Base-by-base conservation (phyloP, 2,797 vertebrate species). In the Propithecus deckenii region DNA sequence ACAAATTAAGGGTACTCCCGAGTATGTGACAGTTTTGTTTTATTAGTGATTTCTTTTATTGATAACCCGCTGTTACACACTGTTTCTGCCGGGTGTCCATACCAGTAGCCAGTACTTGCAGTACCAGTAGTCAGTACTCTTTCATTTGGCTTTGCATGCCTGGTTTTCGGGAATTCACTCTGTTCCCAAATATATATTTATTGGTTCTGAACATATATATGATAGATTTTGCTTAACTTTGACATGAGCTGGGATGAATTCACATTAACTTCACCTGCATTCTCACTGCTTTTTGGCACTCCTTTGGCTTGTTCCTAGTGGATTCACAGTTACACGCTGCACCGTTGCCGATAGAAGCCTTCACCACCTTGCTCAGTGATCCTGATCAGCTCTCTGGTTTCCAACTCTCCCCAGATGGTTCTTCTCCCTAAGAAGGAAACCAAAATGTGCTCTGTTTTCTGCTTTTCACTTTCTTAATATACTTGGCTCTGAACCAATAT, bases 81-180 rank as follows among this genome's bases (percentile, higher is more conserved):
- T 72, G 14, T 85, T 92, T 78, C n/a, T 93, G 52, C 74, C 72
- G n/a, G 35, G 10, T n/a, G 0, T 59, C 81, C 28, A 13, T 52
- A 41, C 43, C 8, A n/a, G 5, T 23, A 65, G 32, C 72, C 65
- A 65, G 5, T 83, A 50, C 17, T 72, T 55, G 61, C 32, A 43
- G 23, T 78, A 52, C 71, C 50, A 80, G 11, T 75, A 63, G 38
- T 86, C 38, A 50, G 32, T n/a, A 55, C 35, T 81, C 83, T 92
- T 78, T 35, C 50, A 67, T 67, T 93, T 93, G 78, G 43, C 30
- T 96, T 94, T 94, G 23, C 12, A 74, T 23, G 30, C 61, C 87
- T 78, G 12, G 4, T 91, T 76, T 92, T 89, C 48, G 75, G 81
- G 65, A 96, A 94, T 95, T 86, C 13, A 38, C 52, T 90, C 28